Evolutionary conservation across 2,113 vertebrate species (phyloP).

Genomic region (Columbina picui): DNA sequence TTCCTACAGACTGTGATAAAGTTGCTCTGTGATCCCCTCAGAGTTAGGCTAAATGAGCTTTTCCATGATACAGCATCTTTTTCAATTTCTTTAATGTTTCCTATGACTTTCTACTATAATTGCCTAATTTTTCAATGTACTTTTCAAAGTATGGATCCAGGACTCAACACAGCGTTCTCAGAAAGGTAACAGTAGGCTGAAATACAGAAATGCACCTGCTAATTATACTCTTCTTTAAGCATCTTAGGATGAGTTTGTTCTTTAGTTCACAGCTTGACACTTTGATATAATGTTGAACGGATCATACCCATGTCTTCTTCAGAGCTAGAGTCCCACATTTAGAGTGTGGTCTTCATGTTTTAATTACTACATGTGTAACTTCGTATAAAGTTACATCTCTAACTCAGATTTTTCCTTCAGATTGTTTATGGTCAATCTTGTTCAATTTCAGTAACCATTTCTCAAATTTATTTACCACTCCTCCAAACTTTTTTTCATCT

Average conservation of each 20-base stretch:
- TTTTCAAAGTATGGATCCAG: background rate
- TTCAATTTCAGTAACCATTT: background rate
- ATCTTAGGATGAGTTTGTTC: background rate
- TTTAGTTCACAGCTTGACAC: background rate
- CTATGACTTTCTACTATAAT: conserved; percentile 2
- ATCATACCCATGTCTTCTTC: background rate
- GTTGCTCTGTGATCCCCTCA: background rate
- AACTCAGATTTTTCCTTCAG: background rate
- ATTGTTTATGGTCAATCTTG: background rate
- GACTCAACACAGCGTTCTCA: background rate
- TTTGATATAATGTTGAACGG: background rate
- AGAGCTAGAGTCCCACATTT: background rate
- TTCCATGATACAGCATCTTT: conserved; percentile 27
- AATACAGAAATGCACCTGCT: background rate
- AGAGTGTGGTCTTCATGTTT: background rate
- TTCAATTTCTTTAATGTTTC: conserved; percentile 56
- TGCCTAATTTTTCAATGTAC: conserved; percentile 37
- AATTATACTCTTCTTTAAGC: background rate
- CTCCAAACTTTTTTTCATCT: background rate
- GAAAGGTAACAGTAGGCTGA: background rate
- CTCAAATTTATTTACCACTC: background rate
- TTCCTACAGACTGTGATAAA: conserved; percentile 30
- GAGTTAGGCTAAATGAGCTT: conserved; percentile 26
- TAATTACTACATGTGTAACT: background rate
- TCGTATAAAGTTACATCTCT: background rate